Evolutionary conservation across 2,888 invertebrate species (phyloP).

Genomic region (Lymantria dispar): DNA sequence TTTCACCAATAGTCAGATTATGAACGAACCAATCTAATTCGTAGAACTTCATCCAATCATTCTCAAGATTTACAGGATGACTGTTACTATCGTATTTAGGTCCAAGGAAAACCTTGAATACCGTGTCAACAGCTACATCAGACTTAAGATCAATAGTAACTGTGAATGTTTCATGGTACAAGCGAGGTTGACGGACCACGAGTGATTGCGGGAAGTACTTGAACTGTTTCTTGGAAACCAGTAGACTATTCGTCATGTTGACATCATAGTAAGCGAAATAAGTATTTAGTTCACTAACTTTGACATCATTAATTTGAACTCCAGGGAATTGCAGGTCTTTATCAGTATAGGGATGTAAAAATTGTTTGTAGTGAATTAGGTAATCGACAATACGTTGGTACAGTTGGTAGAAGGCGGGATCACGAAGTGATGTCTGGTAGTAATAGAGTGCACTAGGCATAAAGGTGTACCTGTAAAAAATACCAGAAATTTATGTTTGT

Average conservation of each 20-base stretch:
- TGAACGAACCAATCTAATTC: constrained; percentile 83
- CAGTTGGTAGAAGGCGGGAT: constrained; percentile 88
- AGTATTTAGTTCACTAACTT: constrained; percentile 84
- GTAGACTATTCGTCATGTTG: constrained; percentile 81
- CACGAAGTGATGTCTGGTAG: constrained; percentile 85
- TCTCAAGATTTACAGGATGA: constrained; percentile 73
- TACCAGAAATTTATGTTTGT: background rate
- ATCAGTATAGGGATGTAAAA: constrained; percentile 80
- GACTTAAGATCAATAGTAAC: constrained; percentile 83
- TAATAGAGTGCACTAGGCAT: constrained; percentile 84
- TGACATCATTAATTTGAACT: constrained; percentile 83
- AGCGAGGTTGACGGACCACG: constrained; percentile 85
- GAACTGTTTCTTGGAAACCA: constrained; percentile 49
- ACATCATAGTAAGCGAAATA: constrained; percentile 86
- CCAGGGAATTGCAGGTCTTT: constrained; percentile 82
- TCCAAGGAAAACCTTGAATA: constrained; percentile 85
- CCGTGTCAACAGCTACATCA: constrained; percentile 80
- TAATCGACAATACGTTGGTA: constrained; percentile 83
- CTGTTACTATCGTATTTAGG: constrained; percentile 85
- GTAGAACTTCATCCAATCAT: constrained; percentile 83
- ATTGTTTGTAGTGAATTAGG: constrained; percentile 83
- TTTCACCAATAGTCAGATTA: constrained; percentile 83
- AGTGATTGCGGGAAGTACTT: constrained; percentile 61
- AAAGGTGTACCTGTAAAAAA: constrained; percentile 63
- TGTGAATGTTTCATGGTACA: constrained; percentile 87